Evolutionary conservation across 2,888 invertebrate species (phyloP), one percentile per base, ranked within the genome.

Genomic region (Synanthedon myopaeformis): DNA sequence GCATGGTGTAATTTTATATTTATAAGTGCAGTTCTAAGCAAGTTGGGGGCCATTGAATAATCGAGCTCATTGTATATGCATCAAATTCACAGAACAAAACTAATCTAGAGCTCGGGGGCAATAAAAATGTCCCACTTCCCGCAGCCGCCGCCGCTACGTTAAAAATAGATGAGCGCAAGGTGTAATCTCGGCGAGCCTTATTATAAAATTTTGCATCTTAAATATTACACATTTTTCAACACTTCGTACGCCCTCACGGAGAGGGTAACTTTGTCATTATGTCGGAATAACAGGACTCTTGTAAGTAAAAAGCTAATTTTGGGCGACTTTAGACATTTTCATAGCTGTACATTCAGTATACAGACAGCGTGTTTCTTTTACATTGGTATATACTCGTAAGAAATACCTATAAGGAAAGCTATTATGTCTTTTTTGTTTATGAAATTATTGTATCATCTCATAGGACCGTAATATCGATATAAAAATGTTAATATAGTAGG

Each of bases 71-170:
- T 85, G 72, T 79, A 77, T 82, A 87, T 87, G 86, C 86, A 86
- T 86, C 86, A 86, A 84, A 85, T 80, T 82, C 79, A 74, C 78
- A 79, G 79, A 84, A 87, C 85, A 85, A 86, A 85, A 84, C 85
- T 86, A 85, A 87, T 87, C 84, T 82, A 76, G 72, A 76, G 77
- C 80, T 70, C 69, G 67, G 74, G 68, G 79, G 84, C 80, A 83
- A 85, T 86, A 87, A 87, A 87, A 86, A 81, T 79, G 81, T 83
- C 83, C 80, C 80, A 79, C 76, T 80, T 78, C 79, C 74, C 67
- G 65, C 70, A 70, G 70, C 66, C 69, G 65, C 70, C 70, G 70
- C 66, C 69, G 74, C 49, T 42, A 19, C 73, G 74, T 83, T 80
- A 80, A 84, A 84, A 80, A 85, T 84, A 79, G 75, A 87, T 79